Percentiles rank a stretch among this genome's conserved stretches.
Evolutionary conservation across 1,140 invertebrate species (phyloP).

Genomic region (Psix sp.): DNA sequence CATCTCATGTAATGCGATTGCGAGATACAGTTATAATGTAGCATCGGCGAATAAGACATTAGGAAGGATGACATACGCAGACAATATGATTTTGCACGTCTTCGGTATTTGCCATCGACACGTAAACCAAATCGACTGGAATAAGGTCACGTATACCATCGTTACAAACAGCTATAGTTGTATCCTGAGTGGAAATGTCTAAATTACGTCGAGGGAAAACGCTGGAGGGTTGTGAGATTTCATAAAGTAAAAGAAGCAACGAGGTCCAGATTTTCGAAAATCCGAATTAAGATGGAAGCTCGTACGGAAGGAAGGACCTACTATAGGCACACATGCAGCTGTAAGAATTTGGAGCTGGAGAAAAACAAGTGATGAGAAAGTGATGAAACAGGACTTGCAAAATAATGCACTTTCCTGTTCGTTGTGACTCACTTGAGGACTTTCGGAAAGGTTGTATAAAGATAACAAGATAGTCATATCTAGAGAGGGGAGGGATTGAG

Average conservation of each 20-base stretch:
- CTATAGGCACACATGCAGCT: slow-evolving; percentile 8
- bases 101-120: slow-evolving; percentile 58
- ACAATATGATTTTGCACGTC: slow-evolving; percentile 59
- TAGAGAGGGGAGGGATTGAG: slow-evolving; percentile 18
- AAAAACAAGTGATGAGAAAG: slow-evolving; percentile 49
- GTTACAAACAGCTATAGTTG: slow-evolving; percentile 57
- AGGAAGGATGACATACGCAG: slow-evolving; percentile 48
- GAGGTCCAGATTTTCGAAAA: slow-evolving; percentile 23
- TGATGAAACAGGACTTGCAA: slow-evolving; percentile 42
- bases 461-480: slow-evolving; percentile 60
- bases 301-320: background rate
- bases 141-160: slow-evolving; percentile 62
- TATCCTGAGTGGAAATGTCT: slow-evolving; percentile 57
- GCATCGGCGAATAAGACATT: slow-evolving; percentile 47
- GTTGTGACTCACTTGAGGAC: slow-evolving; percentile 26
- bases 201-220: slow-evolving; percentile 49
- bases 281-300: slow-evolving; percentile 31
- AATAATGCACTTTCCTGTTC: slow-evolving; percentile 55
- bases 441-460: slow-evolving; percentile 16
- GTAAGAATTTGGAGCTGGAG: no score
- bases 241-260: slow-evolving; percentile 38
- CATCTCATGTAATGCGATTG: slow-evolving; percentile 29
- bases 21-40: slow-evolving; percentile 35
- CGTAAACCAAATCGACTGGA: slow-evolving; percentile 54
- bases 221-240: slow-evolving; percentile 46